Conservation (phyloP, 2,888 invertebrate species). For the Nycteola revayana region DNA sequence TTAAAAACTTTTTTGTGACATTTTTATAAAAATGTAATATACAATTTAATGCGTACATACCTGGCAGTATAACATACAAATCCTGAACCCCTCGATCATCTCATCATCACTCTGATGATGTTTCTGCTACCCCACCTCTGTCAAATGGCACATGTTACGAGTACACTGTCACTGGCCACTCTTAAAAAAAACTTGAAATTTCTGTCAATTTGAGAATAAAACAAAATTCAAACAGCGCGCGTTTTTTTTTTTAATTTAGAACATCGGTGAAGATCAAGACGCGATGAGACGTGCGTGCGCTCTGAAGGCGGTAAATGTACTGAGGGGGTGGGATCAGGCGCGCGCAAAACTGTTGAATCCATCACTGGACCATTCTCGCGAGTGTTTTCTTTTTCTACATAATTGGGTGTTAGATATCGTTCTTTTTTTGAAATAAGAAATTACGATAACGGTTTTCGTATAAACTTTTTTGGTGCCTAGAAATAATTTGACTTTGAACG, state of each 20-base stretch:
- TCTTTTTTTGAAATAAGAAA: too few relatives aligned
- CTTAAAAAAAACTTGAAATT: slow-evolving; percentile 19
- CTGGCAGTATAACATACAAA: slow-evolving; percentile 49
- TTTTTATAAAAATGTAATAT: too few relatives aligned
- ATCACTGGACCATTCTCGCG: slow-evolving; percentile 39
- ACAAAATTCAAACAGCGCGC: slow-evolving; percentile 12
- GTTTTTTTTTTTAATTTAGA: slow-evolving; percentile 37
- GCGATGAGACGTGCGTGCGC: slow-evolving; percentile 45
- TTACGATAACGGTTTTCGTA: too few relatives aligned
- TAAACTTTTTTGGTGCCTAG: too few relatives aligned
- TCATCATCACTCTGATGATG: slow-evolving; percentile 47
- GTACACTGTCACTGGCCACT: slow-evolving; percentile 42
- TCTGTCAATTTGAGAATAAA: slow-evolving; percentile 6
- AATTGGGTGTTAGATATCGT: slow-evolving; percentile 33
- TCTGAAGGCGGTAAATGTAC: slow-evolving; percentile 36
- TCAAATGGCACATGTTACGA: slow-evolving; percentile 57
- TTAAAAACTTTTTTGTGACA: too few relatives aligned
- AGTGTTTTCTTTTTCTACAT: slow-evolving; percentile 27
- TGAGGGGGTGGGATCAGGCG: slow-evolving; percentile 57
- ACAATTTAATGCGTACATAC: slow-evolving; percentile 26
- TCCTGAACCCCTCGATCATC: slow-evolving; percentile 47
- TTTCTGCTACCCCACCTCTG: slow-evolving; percentile 58
- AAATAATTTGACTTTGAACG: too few relatives aligned
- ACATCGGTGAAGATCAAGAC: slow-evolving; percentile 38
- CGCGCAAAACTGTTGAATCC: slow-evolving; percentile 76